These are phyloP conservation scores for Eospalax fontanierii DNA, from an alignment of 2,797 vertebrate species.

Conservation along the genomic window DNA sequence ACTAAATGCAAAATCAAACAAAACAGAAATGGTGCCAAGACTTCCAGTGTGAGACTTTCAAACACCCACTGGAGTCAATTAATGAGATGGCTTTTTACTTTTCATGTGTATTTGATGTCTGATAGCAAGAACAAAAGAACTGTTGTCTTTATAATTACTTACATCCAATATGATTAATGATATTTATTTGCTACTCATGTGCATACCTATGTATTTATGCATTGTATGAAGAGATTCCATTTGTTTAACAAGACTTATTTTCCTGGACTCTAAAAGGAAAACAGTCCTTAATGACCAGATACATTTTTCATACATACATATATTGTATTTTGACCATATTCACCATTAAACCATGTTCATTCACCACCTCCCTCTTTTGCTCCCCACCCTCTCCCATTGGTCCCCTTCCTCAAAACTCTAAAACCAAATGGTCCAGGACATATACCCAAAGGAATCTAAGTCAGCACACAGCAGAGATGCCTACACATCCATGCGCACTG, in stretches of 20 bases:
- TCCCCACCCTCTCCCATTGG: not conserved
- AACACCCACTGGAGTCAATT: not conserved
- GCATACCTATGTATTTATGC: constrained; percentile 63
- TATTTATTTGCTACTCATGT: constrained; percentile 57
- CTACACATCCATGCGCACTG: not conserved
- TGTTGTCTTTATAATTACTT: constrained; percentile 77
- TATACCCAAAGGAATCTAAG: not conserved
- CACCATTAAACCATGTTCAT: not conserved
- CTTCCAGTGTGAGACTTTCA: not conserved
- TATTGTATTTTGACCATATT: not conserved
- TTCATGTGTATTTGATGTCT: constrained; percentile 83
- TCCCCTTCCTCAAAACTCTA: not conserved
- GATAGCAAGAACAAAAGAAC: constrained; percentile 80
- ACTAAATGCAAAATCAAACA: constrained; percentile 19
- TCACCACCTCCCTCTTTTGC: not conserved
- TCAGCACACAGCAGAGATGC: not conserved
- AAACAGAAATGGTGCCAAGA: constrained; percentile 21
- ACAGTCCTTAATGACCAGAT: constrained; percentile 53
- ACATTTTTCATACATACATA: not conserved
- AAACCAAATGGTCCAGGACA: not conserved
- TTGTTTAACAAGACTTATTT: constrained; percentile 64
- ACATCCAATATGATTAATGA: constrained; percentile 72
- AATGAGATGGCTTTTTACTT: constrained; percentile 37
- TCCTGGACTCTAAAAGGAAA: constrained; percentile 71
- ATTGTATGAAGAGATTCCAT: constrained; percentile 43